These are phyloP conservation scores for Grallaria varia DNA, from an alignment of 2,113 vertebrate genomes.

Conservation along the genomic window DNA sequence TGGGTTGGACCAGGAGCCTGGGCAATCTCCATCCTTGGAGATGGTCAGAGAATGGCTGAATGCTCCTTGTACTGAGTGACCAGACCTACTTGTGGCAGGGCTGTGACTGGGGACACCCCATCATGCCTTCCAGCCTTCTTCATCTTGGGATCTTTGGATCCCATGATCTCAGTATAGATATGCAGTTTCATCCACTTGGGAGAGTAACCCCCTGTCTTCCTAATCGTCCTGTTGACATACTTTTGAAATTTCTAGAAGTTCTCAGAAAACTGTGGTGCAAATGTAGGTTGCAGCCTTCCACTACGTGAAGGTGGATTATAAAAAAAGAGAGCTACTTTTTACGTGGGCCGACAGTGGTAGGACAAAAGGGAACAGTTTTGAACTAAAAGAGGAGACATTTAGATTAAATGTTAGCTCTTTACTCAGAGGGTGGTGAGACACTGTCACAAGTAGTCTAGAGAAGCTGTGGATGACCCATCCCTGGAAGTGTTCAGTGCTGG, in stretches of 20 bases:
- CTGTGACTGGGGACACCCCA: rapidly evolving
- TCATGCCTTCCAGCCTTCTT: background rate
- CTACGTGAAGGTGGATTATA: background rate
- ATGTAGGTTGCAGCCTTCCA: background rate
- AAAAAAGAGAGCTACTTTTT: background rate
- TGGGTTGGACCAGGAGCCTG: background rate
- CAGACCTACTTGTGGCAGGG: background rate
- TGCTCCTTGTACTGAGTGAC: background rate
- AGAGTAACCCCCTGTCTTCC: background rate
- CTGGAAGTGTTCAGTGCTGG: background rate
- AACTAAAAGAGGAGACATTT: background rate
- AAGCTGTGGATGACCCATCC: background rate
- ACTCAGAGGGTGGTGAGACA: background rate
- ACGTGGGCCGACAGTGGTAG: background rate
- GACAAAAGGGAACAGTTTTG: background rate
- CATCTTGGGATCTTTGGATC: background rate
- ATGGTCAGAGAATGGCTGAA: background rate
- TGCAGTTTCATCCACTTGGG: background rate
- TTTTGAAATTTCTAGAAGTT: background rate
- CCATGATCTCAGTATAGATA: background rate
- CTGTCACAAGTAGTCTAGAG: background rate
- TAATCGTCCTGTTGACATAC: rapidly evolving
- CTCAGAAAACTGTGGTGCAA: background rate
- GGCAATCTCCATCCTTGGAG: background rate
- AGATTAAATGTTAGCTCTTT: background rate